Conservation (phyloP, 2,888 invertebrate species). For the Drosophila bunnanda region DNA sequence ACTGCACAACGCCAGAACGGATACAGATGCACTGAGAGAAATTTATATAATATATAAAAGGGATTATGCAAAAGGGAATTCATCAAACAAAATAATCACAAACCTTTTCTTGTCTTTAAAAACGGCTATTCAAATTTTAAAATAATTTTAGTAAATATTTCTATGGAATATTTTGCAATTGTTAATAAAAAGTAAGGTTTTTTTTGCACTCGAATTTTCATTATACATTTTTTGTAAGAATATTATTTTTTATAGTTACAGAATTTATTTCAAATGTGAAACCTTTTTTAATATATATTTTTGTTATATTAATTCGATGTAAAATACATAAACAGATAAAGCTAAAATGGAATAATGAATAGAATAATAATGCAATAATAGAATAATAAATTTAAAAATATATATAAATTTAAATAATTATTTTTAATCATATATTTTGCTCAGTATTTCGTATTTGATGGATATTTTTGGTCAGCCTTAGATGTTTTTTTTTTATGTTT, state of each 20-base stretch:
- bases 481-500: slow-evolving; percentile 17
- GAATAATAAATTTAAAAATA: neutral
- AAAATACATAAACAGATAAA: too few relatives aligned
- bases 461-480: slow-evolving; percentile 44
- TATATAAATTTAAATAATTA: neutral
- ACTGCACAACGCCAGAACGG: slow-evolving; percentile 23
- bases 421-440: neutral
- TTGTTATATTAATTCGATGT: neutral
- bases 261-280: too few relatives aligned
- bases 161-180: too few relatives aligned
- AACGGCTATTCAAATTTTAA: too few relatives aligned
- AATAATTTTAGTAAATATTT: neutral
- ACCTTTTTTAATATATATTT: neutral
- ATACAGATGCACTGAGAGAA: slow-evolving; percentile 5
- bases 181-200: too few relatives aligned
- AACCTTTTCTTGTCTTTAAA: neutral
- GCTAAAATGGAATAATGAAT: too few relatives aligned
- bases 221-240: too few relatives aligned
- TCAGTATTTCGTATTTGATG: slow-evolving; percentile 4
- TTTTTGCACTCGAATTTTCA: too few relatives aligned
- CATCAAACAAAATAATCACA: neutral
- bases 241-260: too few relatives aligned
- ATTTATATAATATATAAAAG: neutral
- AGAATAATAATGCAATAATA: too few relatives aligned
- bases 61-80: too few relatives aligned